Conservation (phyloP, 2,888 invertebrate species). For the Dryomyza anilis region DNA sequence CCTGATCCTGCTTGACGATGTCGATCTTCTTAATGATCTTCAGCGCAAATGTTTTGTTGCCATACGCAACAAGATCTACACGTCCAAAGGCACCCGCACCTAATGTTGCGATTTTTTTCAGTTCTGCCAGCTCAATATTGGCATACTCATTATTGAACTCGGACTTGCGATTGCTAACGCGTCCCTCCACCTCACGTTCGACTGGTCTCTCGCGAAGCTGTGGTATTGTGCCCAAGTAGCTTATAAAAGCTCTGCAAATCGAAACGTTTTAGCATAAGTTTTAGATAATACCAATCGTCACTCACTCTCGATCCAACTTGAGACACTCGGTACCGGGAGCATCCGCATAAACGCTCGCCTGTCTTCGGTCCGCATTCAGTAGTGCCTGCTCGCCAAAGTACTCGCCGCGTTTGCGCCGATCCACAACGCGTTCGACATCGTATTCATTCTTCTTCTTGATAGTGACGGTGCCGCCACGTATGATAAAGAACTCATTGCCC, state of each 20-base stretch:
- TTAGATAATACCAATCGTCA: conserved; percentile 25
- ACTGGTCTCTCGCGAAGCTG: conserved; percentile 60
- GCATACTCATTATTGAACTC: conserved; percentile 66
- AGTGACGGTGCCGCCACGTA: conserved; percentile 80
- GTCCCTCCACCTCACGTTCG: conserved; percentile 35
- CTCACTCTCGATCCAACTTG: conserved; percentile 82
- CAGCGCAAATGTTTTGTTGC: conserved; percentile 71
- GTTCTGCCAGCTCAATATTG: conserved; percentile 74
- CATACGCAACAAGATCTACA: conserved; percentile 76
- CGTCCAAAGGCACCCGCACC: conserved; percentile 94
- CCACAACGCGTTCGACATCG: conserved; percentile 70
- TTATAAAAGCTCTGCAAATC: conserved; percentile 71
- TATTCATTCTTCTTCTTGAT: conserved; percentile 71
- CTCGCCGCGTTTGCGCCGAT: conserved; percentile 74
- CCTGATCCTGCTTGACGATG: conserved; percentile 86
- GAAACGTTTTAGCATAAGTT: background rate
- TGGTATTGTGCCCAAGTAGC: conserved; percentile 75
- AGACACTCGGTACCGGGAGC: conserved; percentile 85
- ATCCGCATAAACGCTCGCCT: conserved; percentile 89
- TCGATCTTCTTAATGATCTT: conserved; percentile 90
- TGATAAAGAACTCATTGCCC: conserved; percentile 90
- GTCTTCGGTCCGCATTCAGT: conserved; percentile 81
- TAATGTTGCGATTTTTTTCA: conserved; percentile 82
- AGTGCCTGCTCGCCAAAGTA: conserved; percentile 91
- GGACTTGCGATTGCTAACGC: conserved; percentile 43